These are phyloP conservation scores for Wiebesia pumilae DNA, from an alignment of 1,140 invertebrate species.

Conservation along the genomic window DNA sequence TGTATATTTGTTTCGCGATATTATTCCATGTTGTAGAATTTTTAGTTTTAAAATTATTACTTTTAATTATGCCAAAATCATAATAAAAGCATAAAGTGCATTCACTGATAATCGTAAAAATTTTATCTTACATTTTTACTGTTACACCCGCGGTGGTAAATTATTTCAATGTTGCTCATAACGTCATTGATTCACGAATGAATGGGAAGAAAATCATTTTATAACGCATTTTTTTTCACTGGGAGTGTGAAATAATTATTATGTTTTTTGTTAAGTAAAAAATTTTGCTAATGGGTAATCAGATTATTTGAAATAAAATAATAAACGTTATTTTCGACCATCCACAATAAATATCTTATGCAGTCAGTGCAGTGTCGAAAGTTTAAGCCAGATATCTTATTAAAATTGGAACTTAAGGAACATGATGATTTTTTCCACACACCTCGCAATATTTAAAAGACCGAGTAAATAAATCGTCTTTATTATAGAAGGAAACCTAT, in stretches of 20 bases:
- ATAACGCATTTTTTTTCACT: neutral
- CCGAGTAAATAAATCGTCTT: neutral
- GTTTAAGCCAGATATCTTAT: no score
- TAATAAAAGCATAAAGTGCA: no score
- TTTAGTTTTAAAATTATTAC: neutral
- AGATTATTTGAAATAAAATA: neutral
- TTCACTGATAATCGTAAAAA: no score
- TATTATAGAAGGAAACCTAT: neutral
- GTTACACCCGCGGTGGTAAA: neutral
- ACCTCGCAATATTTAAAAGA: neutral
- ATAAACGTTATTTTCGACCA: no score
- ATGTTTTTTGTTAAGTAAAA: neutral
- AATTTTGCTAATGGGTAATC: neutral
- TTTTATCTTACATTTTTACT: no score
- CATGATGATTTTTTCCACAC: neutral
- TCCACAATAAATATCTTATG: no score
- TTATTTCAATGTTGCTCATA: neutral
- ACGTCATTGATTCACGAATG: constrained; percentile 12
- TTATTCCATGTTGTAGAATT: neutral
- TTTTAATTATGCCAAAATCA: no score
- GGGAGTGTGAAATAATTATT: neutral
- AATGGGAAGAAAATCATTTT: neutral
- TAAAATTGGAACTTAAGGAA: neutral
- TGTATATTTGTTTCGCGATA: neutral
- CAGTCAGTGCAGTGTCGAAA: no score